Base-by-base conservation (phyloP, 2,888 invertebrate genomes). In the Macrophya annulata region DNA sequence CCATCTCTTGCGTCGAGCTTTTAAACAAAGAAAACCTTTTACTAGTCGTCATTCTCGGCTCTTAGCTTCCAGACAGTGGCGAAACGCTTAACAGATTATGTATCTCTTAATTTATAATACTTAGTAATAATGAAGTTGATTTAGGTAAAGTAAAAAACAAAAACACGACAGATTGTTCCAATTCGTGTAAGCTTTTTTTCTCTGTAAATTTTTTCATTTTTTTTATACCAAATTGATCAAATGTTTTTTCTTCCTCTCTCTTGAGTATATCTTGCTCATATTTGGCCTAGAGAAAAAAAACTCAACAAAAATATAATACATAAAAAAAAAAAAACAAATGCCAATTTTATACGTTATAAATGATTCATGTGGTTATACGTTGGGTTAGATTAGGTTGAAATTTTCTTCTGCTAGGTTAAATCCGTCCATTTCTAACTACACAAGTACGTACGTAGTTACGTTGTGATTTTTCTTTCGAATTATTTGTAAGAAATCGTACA, bases 341-440 rank as follows among this genome's bases (percentile, higher is more conserved):
- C 25, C 40, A 71, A 71, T 71, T 31, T 40, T 40, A 9, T 40
- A 31, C 25, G 17, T 71, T 17, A 71, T 37, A 40, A 71, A 71
- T 71, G 71, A 71, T 37, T 37, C 71, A 71, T 71, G 40, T 40
- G 71, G n/a, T 71, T 71, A 25, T 21, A 71, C 37, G n/a, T 71
- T 37, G n/a, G 71, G n/a, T 71, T 71, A 40, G 71, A 71, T 71
- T 71, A 71, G 71, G 71, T 71, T 37, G 17, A 71, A 37, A 17
- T 71, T 71, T 71, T 40, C 40, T 71, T 68, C 31, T 9, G 17
- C 71, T 62, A 55, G 62, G 71, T 71, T 71, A 37, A 71, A 71
- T 40, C 71, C 40, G 10, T 37, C 40, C 37, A n/a, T 37, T 71
- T 31, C 71, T 71, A 71, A 15, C 71, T 40, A 40, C 40, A 15